Base-by-base conservation (phyloP, 2,888 invertebrate genomes). In the Dexiosoma caninum region DNA sequence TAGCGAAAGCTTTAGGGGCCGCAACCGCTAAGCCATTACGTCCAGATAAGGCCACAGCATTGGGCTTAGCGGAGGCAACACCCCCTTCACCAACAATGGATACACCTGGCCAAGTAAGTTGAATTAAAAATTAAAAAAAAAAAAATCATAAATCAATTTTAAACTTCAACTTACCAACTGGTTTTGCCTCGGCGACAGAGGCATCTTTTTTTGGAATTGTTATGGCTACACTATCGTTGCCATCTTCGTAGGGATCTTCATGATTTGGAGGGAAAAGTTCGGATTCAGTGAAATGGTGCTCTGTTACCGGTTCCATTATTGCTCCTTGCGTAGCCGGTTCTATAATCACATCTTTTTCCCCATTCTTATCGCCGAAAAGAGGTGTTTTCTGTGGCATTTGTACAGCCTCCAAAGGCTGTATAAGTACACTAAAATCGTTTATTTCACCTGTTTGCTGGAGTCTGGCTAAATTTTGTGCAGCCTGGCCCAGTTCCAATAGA, bases 161-260 rank as follows among this genome's bases (percentile, higher is more conserved):
- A 23, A 6, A n/a, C 6, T 14, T 57, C 1, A 23, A 23, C 57
- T 19, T 84, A 91, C 95, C 95, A 51, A 95, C 91, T 70, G 95
- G 95, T 85, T 94, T 95, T 0, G 95, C 95, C 90, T 95, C 95
- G 23, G 95, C 95, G 14, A 95, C 93, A 0, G 93, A 92, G 12
- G 93, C 92, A 78, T 93, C 92, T 74, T 92, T 92, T 12, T 92
- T 91, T 2, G 93, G 93, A 3, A 91, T 89, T 80, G 92, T 91
- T 19, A 93, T 89, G 21, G 91, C 89, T 0, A 92, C 90, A 12
- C 88, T 87, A 60, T 90, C 90, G 14, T 86, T 85, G 8, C 87
- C 87, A 82, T 90, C 90, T 78, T 90, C 89, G 71, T 89, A 88
- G 51, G 88, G 88, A 81, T 89, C 89, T 83, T 86, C 87, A 21